Base-by-base conservation (phyloP, 2,888 invertebrate genomes). In the Macrostomum cliftonense region DNA sequence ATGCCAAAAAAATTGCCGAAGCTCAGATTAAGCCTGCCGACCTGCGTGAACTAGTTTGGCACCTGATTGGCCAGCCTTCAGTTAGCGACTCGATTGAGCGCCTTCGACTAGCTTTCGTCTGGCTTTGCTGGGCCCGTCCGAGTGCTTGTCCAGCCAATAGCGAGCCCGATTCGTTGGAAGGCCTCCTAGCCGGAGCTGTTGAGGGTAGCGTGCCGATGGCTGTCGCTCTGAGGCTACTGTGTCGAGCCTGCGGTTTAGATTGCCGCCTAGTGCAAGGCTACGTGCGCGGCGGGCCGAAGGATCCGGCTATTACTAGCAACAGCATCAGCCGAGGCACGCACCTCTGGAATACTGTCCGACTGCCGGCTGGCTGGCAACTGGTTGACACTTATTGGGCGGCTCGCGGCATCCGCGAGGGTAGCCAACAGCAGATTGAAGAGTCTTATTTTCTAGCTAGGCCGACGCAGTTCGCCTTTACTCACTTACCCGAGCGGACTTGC, bases 311-410 rank as follows among this genome's bases (percentile, higher is more conserved):
- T 57, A n/a, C n/a, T n/a, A n/a, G n/a, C n/a, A n/a, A n/a, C n/a
- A n/a, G n/a, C n/a, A n/a, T n/a, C n/a, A 64, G 65, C 11, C 59
- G 63, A 45, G 68, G 65, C 52, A 65, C 66, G 55, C 69, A 69
- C 55, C 66, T 68, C 2, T 69, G 69, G 69, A 69, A 68, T 44
- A 64, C 68, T 14, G 67, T 69, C 19, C 63, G 67, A 51, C 67
- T 69, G 52, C 62, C 67, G 39, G 66, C 65, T 5, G 64, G 64
- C 16, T 69, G 68, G 68, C 64, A 67, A 42, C 56, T 69, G 45
- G 62, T 69, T 12, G 69, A 69, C 54, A 66, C 65, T 40, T 68
- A 68, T 54, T 69, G 69, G 69, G 69, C 68, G 5, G 67, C 69
- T 5, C 57, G 70, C 13, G 58, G 70, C 43, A 62, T 68, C 52